Conservation (phyloP, 2,113 vertebrate genomes). For the Felis chaus region DNA sequence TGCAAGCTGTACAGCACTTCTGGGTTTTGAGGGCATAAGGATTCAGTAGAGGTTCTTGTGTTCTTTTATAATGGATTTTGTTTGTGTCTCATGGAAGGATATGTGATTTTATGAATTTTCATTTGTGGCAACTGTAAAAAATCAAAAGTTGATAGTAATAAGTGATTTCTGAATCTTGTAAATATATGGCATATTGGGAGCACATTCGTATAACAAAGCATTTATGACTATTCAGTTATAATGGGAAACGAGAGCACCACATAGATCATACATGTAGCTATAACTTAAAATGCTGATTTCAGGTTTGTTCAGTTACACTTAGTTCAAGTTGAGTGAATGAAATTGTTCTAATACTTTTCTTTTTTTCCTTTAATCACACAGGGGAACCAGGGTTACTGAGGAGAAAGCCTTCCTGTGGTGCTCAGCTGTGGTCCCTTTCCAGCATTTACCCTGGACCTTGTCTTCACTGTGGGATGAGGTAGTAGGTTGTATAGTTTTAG, state of each 20-base stretch:
- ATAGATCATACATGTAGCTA: not conserved
- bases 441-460: constrained; percentile 53
- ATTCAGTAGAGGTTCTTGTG: constrained; percentile 55
- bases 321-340: constrained; percentile 23
- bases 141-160: not conserved
- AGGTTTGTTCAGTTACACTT: constrained; percentile 2
- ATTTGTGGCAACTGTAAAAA: not conserved
- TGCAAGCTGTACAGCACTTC: not conserved
- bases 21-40: constrained; percentile 66
- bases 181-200: not conserved
- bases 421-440: not conserved
- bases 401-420: constrained; percentile 31
- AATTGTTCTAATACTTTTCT: constrained; percentile 53
- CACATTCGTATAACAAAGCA: not conserved
- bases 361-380: constrained; percentile 47
- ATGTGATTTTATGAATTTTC: not conserved
- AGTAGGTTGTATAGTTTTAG: constrained; percentile 99
- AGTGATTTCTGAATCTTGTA: not conserved
- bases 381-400: constrained; percentile 32
- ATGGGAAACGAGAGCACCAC: not conserved
- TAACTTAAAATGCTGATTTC: constrained; percentile 1
- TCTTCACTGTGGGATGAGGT: constrained; percentile 96
- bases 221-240: not conserved
- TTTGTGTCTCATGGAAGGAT: not conserved
- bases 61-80: constrained; percentile 71